Base-by-base conservation (phyloP, 2,888 invertebrate species). In the Trissolcus brochymenae region DNA sequence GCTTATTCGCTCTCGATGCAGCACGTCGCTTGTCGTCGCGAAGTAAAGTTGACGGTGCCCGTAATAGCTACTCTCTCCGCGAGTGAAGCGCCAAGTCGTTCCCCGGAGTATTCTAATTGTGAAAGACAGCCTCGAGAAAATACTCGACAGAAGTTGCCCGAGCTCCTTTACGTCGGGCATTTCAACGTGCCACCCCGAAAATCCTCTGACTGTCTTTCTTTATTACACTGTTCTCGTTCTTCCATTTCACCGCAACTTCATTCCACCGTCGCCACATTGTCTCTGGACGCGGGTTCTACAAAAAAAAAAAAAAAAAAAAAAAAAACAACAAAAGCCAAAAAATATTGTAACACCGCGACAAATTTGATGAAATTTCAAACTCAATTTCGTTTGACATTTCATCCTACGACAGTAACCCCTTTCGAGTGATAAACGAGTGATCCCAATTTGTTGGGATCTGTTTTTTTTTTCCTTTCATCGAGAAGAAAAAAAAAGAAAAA, bases 71-170 rank as follows among this genome's bases (percentile, higher is more conserved):
- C 75, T 67, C 79, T 82, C 80, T 82, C 81, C 81, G 79, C 81
- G 73, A 81, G 84, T 80, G 82, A 81, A 77, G 81, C 81, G 76
- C 81, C 35, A 73, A 78, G 81, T 76, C 81, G 81, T 81, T 85
- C 84, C 82, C 84, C 49, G 53, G 84, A 84, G 86, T 84, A 86
- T 87, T 87, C 87, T 88, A 88, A 88, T 88, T 87, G 86, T 86
- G 84, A 85, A 83, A 87, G 85, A 87, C 86, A 86, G 87, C 84
- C 82, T 81, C 81, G 80, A 83, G 84, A 87, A 87, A 87, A 87
- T 87, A 87, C 85, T 85, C 83, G 80, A 80, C 82, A 83, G 82
- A 87, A 87, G 84, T 84, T 86, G 82, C 84, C 79, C 77, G 75
- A 81, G 80, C 80, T 78, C 80, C 81, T 80, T 79, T 65, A 78